Percentiles rank a stretch among this genome's conserved stretches.
Conservation (phyloP, 2,888 invertebrate species). For the Antheraea yamamai region DNA sequence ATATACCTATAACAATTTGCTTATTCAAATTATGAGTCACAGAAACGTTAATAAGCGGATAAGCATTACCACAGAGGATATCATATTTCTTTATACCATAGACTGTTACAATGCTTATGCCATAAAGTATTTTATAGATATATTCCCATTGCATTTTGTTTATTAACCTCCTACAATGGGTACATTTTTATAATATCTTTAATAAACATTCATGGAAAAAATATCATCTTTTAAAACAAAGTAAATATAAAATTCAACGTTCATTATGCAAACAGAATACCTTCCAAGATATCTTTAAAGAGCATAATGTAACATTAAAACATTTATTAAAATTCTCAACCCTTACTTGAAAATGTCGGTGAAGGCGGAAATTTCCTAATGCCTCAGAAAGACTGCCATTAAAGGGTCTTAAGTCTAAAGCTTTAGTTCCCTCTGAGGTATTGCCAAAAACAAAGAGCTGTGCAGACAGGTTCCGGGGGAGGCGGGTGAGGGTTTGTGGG, state of each 20-base stretch:
- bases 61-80: too few relatives aligned
- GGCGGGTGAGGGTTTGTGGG: conserved; percentile 37
- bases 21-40: too few relatives aligned
- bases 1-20: too few relatives aligned
- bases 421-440: conserved; percentile 65
- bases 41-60: too few relatives aligned
- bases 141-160: too few relatives aligned
- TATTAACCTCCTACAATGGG: too few relatives aligned
- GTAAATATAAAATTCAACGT: conserved; percentile 29
- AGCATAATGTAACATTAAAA: conserved; percentile 25
- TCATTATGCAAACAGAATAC: conserved; percentile 29
- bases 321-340: conserved; percentile 60
- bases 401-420: conserved; percentile 76
- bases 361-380: conserved; percentile 55
- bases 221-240: conserved; percentile 27
- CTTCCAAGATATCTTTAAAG: conserved; percentile 9
- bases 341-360: conserved; percentile 47
- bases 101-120: too few relatives aligned
- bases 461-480: conserved; percentile 59
- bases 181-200: not conserved
- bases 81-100: too few relatives aligned
- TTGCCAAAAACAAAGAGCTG: conserved; percentile 77
- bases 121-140: too few relatives aligned
- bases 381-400: conserved; percentile 70
- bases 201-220: not conserved